Percentiles rank a stretch among this genome's conserved stretches.
These are phyloP conservation scores for Lindbergichthys nudifrons DNA, from an alignment of 2,797 vertebrate species.

Conservation along the genomic window DNA sequence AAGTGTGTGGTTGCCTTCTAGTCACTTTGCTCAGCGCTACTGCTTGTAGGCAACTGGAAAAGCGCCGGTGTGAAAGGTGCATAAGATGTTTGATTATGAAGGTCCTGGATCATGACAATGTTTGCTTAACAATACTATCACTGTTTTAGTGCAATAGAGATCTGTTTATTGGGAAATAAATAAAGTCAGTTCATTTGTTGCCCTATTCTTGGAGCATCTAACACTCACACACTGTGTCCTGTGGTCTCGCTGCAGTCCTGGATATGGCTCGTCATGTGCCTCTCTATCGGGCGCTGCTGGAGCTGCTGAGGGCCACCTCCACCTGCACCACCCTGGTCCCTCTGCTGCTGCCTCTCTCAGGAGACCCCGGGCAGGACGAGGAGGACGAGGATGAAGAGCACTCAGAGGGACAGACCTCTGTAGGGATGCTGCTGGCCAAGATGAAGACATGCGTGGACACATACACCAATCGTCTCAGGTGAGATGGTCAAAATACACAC, in stretches of 20 bases:
- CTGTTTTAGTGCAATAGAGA: not conserved
- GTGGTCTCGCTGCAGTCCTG: conserved; percentile 84
- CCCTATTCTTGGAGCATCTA: not conserved
- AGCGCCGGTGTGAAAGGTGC: no score
- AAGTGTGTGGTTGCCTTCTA: no score
- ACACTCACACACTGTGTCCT: not conserved
- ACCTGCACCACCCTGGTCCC: conserved; percentile 94
- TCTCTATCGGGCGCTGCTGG: conserved; percentile 93
- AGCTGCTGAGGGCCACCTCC: conserved; percentile 95
- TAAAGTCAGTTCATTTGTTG: not conserved
- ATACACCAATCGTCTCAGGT: conserved; percentile 98
- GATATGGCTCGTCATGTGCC: conserved; percentile 99
- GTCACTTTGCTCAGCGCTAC: no score
- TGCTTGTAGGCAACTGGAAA: no score
- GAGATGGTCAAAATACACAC: conserved; percentile 11
- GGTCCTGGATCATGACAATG: not conserved
- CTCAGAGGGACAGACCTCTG: conserved; percentile 93
- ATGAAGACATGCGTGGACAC: conserved; percentile 99
- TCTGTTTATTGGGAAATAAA: not conserved
- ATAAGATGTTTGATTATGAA: conserved; percentile 11
- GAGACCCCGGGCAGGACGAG: conserved; percentile 88
- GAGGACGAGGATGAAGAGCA: conserved; percentile 93
- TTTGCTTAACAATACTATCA: not conserved
- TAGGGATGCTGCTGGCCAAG: conserved; percentile 96
- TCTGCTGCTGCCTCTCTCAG: conserved; percentile 92